These are phyloP conservation scores for Onychorhynchus coronatus DNA, from an alignment of 2,113 vertebrate species.

Conservation along the genomic window DNA sequence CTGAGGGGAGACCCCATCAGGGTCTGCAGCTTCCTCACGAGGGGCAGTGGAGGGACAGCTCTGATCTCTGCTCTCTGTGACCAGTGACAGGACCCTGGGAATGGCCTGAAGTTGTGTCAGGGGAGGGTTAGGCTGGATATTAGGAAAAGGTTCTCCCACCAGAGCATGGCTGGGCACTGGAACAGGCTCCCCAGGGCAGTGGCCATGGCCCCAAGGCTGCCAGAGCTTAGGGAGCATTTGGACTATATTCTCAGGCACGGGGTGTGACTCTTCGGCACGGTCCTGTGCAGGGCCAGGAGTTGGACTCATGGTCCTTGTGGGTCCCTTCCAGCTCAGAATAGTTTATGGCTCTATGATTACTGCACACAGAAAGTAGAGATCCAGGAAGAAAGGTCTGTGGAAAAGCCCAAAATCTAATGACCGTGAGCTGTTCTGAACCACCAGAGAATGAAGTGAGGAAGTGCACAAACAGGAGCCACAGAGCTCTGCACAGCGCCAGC, in stretches of 20 bases:
- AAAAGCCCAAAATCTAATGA: background rate
- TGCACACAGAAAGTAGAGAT: background rate
- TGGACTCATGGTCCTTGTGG: accelerated
- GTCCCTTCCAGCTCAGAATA: background rate
- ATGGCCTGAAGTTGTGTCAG: background rate
- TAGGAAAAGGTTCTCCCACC: background rate
- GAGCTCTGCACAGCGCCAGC: background rate
- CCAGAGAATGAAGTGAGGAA: background rate
- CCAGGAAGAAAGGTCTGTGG: background rate
- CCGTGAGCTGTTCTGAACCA: background rate
- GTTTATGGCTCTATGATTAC: background rate
- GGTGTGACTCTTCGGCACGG: background rate
- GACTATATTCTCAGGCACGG: accelerated
- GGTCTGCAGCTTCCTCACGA: background rate
- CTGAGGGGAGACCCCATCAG: background rate
- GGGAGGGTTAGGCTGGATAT: accelerated
- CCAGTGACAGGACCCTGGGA: background rate
- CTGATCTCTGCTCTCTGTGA: background rate
- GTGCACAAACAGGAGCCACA: background rate
- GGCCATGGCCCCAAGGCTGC: background rate
- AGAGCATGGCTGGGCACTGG: background rate
- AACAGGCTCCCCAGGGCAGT: background rate
- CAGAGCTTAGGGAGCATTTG: background rate
- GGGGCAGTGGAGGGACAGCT: background rate
- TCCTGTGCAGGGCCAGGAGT: background rate